Percentiles rank a stretch among this genome's conserved stretches.
phyloP scores from a whole-genome alignment of 2,113 vertebrate species.

The Mustelus asterias region DNA sequence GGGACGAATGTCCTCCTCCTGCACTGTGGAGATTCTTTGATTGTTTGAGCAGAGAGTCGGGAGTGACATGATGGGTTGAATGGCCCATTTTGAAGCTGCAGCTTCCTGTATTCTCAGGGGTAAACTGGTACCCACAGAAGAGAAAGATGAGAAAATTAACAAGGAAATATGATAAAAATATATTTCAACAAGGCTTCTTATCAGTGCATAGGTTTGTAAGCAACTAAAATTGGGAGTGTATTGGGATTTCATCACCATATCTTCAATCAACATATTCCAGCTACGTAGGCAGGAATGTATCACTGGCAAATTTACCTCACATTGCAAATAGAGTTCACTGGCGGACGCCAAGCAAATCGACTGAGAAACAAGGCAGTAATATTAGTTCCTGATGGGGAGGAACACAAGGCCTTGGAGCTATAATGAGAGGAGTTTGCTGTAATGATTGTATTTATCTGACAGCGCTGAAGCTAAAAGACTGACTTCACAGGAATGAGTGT shows the following conservation, averaged over 20 bases:
- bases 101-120: background rate
- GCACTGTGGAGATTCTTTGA: background rate
- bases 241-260: background rate
- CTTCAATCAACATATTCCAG: background rate
- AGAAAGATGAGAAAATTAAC: background rate
- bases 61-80: background rate
- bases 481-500: background rate
- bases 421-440: constrained; percentile 7
- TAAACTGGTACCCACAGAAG: background rate
- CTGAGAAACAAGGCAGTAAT: background rate
- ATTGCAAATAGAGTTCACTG: background rate
- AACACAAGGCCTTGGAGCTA: background rate
- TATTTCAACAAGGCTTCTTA: background rate
- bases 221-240: constrained; percentile 6
- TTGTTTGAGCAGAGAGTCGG: background rate
- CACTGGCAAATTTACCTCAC: background rate
- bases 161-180: background rate
- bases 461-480: background rate
- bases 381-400: background rate
- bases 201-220: background rate
- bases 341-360: background rate
- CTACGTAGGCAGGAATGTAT: too few relatives aligned
- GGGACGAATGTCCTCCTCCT: too few relatives aligned
- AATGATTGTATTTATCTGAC: constrained; percentile 27
- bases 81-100: background rate